These are phyloP conservation scores for Colletes latitarsis DNA, from an alignment of 1,140 invertebrate genomes.

Conservation along the genomic window DNA sequence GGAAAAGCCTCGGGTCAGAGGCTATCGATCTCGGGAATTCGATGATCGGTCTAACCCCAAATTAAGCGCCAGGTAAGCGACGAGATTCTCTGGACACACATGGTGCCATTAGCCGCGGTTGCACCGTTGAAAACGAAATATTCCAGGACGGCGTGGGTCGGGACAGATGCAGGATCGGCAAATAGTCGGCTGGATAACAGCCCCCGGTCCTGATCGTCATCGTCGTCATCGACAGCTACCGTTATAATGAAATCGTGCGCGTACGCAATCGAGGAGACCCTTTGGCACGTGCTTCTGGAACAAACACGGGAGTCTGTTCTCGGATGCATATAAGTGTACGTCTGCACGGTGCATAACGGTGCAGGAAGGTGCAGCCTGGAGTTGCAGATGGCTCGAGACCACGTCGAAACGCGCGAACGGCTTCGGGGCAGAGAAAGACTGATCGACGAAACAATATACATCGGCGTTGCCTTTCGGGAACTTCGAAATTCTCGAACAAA, in stretches of 20 bases:
- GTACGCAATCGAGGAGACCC: conserved; percentile 29
- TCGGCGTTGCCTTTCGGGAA: too few relatives aligned
- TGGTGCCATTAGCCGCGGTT: conserved; percentile 62
- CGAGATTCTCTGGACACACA: conserved; percentile 63
- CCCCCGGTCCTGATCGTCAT: conserved; percentile 44
- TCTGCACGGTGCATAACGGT: conserved; percentile 9
- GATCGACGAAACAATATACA: not conserved
- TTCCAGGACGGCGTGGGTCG: conserved; percentile 42
- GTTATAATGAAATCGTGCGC: conserved; percentile 59
- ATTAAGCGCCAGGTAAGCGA: conserved; percentile 65
- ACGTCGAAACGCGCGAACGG: not conserved
- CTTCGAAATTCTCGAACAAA: too few relatives aligned
- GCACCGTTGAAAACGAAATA: conserved; percentile 62
- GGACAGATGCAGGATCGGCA: conserved; percentile 65
- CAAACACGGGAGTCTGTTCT: conserved; percentile 26
- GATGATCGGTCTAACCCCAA: conserved; percentile 54
- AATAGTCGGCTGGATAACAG: conserved; percentile 59
- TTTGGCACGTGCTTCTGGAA: conserved; percentile 56
- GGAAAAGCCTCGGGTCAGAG: not conserved
- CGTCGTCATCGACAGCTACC: conserved; percentile 62
- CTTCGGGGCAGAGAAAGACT: not conserved
- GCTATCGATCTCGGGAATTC: conserved; percentile 49
- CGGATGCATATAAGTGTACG: not conserved
- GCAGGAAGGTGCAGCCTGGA: conserved; percentile 37
- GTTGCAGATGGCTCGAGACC: conserved; percentile 21